Evolutionary conservation across 1,140 invertebrate genomes (phyloP).

Genomic region (Drosophila ananassae): DNA sequence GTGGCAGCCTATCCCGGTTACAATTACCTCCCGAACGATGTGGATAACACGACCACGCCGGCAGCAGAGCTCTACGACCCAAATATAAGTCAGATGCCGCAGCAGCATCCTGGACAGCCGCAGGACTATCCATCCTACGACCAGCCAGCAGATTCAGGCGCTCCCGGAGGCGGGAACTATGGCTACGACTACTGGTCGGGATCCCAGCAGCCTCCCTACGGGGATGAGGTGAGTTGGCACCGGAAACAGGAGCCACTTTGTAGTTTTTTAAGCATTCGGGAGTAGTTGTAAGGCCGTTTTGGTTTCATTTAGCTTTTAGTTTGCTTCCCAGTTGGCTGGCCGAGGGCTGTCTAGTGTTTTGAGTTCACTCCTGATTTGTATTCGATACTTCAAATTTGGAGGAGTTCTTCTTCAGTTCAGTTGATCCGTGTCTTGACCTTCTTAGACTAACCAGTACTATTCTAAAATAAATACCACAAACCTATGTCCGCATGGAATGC

Average conservation of each 20-base stretch:
- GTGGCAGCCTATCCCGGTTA: background rate
- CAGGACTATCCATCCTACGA: background rate
- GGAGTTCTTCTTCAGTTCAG: too few species aligned
- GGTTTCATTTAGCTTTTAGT: too few species aligned
- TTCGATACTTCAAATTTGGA: too few species aligned
- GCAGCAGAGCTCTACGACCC: background rate
- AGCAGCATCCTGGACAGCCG: slow-evolving; percentile 25
- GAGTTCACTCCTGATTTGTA: too few species aligned
- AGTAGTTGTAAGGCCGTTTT: too few species aligned
- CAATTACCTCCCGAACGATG: background rate
- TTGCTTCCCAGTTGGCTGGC: too few species aligned
- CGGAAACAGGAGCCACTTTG: background rate
- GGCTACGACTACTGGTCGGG: slow-evolving; percentile 65
- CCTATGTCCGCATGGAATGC: slow-evolving; percentile 59
- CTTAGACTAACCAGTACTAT: background rate
- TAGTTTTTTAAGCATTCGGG: background rate
- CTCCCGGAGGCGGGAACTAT: slow-evolving; percentile 6
- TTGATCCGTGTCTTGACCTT: too few species aligned
- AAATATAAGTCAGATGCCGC: background rate
- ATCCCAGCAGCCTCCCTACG: slow-evolving; percentile 62
- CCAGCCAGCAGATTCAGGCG: slow-evolving; percentile 10
- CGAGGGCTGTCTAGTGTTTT: too few species aligned
- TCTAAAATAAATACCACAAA: background rate
- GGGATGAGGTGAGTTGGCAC: slow-evolving; percentile 61
- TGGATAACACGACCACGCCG: background rate